Conservation (phyloP, 2,113 vertebrate genomes). For the Myotis yumanensis region DNA sequence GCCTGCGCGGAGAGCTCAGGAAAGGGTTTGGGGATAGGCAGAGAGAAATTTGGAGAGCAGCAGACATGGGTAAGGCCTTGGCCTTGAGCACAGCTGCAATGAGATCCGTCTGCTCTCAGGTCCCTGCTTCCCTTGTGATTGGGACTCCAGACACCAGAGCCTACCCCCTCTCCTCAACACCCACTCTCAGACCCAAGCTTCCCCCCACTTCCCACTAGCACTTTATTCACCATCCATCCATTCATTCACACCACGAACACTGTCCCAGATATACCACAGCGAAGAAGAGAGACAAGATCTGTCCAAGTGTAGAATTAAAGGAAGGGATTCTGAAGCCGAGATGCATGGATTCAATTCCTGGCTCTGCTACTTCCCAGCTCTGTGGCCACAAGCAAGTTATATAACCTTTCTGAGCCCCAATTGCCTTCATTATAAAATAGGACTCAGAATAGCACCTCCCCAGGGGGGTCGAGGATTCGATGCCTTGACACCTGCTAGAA, state of each 20-base stretch:
- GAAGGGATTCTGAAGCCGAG: background rate
- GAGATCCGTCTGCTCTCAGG: background rate
- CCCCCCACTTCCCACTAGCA: background rate
- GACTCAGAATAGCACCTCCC: background rate
- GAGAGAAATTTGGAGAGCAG: background rate
- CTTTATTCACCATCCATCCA: background rate
- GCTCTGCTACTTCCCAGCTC: background rate
- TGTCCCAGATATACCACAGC: background rate
- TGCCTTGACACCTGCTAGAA: background rate
- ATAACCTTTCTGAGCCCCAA: background rate
- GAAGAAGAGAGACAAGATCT: background rate
- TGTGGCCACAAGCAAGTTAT: background rate
- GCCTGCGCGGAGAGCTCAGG: background rate
- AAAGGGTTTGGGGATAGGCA: background rate
- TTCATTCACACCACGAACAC: background rate
- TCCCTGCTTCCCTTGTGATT: background rate
- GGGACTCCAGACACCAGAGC: background rate
- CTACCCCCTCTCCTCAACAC: background rate
- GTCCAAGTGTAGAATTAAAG: background rate
- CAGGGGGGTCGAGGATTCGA: background rate
- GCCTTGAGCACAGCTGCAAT: background rate
- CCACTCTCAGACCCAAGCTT: background rate
- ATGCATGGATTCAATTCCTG: background rate
- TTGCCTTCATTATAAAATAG: background rate
- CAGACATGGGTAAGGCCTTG: background rate